phyloP scores from a whole-genome alignment of 1,140 invertebrate genomes.

The Pteromalus puparum region DNA sequence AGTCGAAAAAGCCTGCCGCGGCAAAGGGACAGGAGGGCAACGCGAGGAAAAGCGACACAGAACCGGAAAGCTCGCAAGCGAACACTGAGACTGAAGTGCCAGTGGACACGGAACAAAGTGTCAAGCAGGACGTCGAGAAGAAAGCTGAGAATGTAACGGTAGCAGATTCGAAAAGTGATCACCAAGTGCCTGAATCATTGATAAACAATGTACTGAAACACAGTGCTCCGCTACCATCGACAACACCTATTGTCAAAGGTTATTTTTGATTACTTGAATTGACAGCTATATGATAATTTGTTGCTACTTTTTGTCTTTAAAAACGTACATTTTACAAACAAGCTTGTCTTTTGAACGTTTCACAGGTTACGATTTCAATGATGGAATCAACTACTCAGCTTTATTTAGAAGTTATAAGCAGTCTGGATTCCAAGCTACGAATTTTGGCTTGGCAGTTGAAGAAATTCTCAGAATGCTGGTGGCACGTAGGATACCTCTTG shows the following conservation, averaged over 20 bases:
- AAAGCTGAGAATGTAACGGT: background rate
- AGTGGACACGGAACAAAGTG: background rate
- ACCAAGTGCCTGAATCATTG: slow-evolving; percentile 61
- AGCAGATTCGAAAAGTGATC: slow-evolving; percentile 24
- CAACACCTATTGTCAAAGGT: slow-evolving; percentile 81
- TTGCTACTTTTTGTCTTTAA: background rate
- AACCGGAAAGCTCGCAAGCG: slow-evolving; percentile 9
- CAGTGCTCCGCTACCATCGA: slow-evolving; percentile 79
- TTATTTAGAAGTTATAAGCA: slow-evolving; percentile 87
- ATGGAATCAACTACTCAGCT: slow-evolving; percentile 91
- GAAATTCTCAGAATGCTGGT: slow-evolving; percentile 96
- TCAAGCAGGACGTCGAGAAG: slow-evolving; percentile 6
- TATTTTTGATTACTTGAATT: background rate
- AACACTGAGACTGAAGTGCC: slow-evolving; percentile 4
- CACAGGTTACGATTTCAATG: slow-evolving; percentile 93
- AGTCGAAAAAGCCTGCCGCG: background rate
- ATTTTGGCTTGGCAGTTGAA: slow-evolving; percentile 92
- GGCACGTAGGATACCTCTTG: slow-evolving; percentile 80
- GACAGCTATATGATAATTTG: too few relatives aligned
- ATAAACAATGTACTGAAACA: slow-evolving; percentile 82
- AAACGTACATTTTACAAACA: background rate
- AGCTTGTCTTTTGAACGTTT: slow-evolving; percentile 49
- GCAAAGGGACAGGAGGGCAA: background rate
- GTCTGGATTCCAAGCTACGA: slow-evolving; percentile 97
- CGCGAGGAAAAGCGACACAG: slow-evolving; percentile 29